Base-by-base conservation (phyloP, 2,113 vertebrate genomes). In the Ahaetulla prasina region DNA sequence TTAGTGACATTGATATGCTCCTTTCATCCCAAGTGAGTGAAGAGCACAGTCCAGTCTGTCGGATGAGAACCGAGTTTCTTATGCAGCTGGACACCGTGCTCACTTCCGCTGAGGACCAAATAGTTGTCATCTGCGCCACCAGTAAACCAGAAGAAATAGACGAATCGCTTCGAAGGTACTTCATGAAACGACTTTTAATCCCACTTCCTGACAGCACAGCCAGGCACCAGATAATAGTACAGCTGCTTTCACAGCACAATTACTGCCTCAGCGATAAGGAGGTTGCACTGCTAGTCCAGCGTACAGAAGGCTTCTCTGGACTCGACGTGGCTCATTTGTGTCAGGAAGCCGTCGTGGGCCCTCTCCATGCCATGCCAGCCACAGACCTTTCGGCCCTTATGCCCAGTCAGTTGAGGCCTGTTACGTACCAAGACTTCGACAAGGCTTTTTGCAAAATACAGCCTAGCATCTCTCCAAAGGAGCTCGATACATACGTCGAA, bases 181-280 rank as follows among this genome's bases (percentile, higher is more conserved):
- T 99, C 98, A 98, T 99, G 97, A 99, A 99, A 97, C 98, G 99
- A 97, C 98, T 99, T 97, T 98, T 99, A 97, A 98, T 99, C 97
- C 99, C 99, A 93, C 98, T 99, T 97, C 99, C 99, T 95, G 99
- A 99, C 98, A 98, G 98, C 97, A 98, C 98, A 91, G 99, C 99
- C 49, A 98, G 99, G 97, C 99, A 99, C 97, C 99, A 99, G 98
- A 99, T 99, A 98, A 99, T 99, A 98, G 98, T 98, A 98, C 99
- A 99, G 97, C 97, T 99, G 98, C 99, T 99, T 97, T 99, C 99
- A 97, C 99, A 99, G 98, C 99, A 99, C 98, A 99, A 99, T 98
- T 99, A 99, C 98, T 99, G 99, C 98, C 98, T 99, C 96, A 99
- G 97, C 96, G 99, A 99, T 98, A 99, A 99, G 98, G 99, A 99